phyloP scores from a whole-genome alignment of 1,140 invertebrate genomes.

The Proales similis region DNA sequence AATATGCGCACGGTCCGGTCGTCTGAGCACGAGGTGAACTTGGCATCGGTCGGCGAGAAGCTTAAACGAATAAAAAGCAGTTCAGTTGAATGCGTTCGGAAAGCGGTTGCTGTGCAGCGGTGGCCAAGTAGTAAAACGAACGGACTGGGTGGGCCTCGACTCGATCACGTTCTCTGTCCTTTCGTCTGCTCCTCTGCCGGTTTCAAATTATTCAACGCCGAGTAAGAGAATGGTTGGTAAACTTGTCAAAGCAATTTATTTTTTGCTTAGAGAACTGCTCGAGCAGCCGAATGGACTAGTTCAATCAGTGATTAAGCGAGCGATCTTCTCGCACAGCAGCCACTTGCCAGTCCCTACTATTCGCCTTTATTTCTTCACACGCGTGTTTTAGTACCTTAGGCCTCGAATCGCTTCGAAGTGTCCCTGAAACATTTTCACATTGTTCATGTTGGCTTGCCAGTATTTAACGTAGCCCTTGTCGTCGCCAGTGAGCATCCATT shows the following conservation, averaged over 20 bases:
- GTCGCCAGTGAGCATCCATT: slow-evolving; percentile 99
- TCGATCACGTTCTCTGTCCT: too few species aligned
- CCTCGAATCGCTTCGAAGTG: slow-evolving; percentile 98
- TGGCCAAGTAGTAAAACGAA: too few species aligned
- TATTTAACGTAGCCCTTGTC: slow-evolving; percentile 98
- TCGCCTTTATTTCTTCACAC: too few species aligned
- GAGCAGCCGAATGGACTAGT: slow-evolving; percentile 34
- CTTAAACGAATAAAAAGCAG: slow-evolving; percentile 62
- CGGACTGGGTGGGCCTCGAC: too few species aligned
- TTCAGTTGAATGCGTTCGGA: too few species aligned
- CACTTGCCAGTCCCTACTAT: too few species aligned
- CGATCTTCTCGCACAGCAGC: slow-evolving; percentile 14
- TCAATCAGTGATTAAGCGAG: too few species aligned
- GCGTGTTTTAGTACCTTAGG: slow-evolving; percentile 67
- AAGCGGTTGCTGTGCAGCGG: too few species aligned
- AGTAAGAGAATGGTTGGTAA: too few species aligned
- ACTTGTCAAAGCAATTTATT: too few species aligned
- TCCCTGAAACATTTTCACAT: slow-evolving; percentile 99
- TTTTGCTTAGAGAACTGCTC: slow-evolving; percentile 4
- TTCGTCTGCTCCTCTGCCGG: too few species aligned
- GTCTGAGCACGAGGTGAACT: slow-evolving; percentile 97
- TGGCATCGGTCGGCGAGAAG: slow-evolving; percentile 96
- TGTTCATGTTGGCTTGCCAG: slow-evolving; percentile 99
- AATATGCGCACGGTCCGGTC: slow-evolving; percentile 95
- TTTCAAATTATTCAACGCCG: too few species aligned